Conservation (phyloP, 2,888 invertebrate species). For the Timandra comae region DNA sequence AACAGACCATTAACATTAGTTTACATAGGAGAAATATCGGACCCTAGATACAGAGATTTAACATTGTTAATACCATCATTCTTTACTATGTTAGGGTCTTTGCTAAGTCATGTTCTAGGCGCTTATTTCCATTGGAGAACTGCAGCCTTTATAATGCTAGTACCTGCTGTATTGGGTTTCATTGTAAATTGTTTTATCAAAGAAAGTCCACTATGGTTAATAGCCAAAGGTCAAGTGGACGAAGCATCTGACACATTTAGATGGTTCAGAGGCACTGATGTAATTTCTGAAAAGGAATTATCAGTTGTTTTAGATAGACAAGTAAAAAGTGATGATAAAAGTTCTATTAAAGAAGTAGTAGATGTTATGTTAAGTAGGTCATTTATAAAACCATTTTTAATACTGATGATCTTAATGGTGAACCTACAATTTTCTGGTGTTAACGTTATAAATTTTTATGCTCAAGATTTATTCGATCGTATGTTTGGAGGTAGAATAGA, state of each 20-base stretch:
- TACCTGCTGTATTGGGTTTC: conserved; percentile 3
- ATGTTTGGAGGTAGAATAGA: conserved; percentile 7
- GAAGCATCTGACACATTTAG: conserved; percentile 27
- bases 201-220: conserved; percentile 37
- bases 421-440: conserved; percentile 8
- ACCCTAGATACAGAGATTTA: conserved; percentile 5
- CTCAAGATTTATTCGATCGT: conserved; percentile 6
- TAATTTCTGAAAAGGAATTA: conserved; percentile 25
- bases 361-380: conserved; percentile 1
- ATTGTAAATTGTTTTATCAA: conserved; percentile 15
- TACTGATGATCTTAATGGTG: conserved; percentile 2
- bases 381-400: conserved; percentile 7
- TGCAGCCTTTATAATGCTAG: conserved; percentile 4
- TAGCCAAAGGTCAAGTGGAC: conserved; percentile 27
- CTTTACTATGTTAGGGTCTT: conserved; percentile 3
- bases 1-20: conserved; percentile 23
- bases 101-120: conserved; percentile 8
- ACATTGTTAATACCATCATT: conserved; percentile 5
- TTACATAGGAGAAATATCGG: conserved; percentile 31
- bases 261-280: conserved; percentile 30
- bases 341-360: conserved; percentile 1
- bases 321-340: conserved; percentile 1
- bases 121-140: conserved; percentile 7
- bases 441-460: conserved; percentile 7
- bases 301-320: conserved; percentile 11